A percentile compares a stretch with the other conserved stretches of the same genome.
Evolutionary conservation across 2,113 vertebrate genomes (phyloP).

Genomic region (Steatornis caripensis): DNA sequence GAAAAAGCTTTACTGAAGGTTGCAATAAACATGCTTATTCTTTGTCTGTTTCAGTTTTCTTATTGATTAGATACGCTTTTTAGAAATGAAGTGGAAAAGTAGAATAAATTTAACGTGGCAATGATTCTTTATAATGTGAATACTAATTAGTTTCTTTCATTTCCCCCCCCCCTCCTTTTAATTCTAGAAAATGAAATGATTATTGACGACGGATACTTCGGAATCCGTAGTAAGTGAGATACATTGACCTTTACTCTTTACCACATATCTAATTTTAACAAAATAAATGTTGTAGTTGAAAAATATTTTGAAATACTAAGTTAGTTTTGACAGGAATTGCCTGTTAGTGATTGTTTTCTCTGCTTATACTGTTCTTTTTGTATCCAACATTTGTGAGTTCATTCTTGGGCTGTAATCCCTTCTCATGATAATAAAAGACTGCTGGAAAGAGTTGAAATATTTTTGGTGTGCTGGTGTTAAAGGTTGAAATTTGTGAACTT

Average conservation of each 20-base stretch:
- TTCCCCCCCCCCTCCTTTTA: conserved; percentile 61
- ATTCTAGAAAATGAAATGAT: conserved; percentile 78
- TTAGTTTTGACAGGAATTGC: not conserved
- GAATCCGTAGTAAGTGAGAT: conserved; percentile 87
- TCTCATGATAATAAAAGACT: not conserved
- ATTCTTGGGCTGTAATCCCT: not conserved
- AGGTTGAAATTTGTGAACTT: not conserved
- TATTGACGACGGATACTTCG: conserved; percentile 88
- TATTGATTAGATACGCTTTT: not conserved
- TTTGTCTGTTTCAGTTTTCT: conserved; percentile 29
- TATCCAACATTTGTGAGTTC: not conserved
- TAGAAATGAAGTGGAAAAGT: conserved; percentile 6
- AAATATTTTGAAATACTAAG: not conserved
- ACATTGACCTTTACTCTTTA: not conserved
- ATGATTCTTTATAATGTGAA: not conserved
- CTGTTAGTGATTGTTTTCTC: not conserved
- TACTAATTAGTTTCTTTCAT: conserved; percentile 39
- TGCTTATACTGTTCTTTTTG: not conserved
- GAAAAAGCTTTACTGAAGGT: not conserved
- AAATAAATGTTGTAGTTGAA: not conserved
- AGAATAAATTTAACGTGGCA: conserved; percentile 17
- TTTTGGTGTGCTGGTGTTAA: not conserved
- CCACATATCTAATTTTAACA: not conserved
- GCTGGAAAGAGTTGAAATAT: not conserved
- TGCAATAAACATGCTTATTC: conserved; percentile 65